Conservation (phyloP, 92 coral and sea anemone species). For the Bergia puertoricense region DNA sequence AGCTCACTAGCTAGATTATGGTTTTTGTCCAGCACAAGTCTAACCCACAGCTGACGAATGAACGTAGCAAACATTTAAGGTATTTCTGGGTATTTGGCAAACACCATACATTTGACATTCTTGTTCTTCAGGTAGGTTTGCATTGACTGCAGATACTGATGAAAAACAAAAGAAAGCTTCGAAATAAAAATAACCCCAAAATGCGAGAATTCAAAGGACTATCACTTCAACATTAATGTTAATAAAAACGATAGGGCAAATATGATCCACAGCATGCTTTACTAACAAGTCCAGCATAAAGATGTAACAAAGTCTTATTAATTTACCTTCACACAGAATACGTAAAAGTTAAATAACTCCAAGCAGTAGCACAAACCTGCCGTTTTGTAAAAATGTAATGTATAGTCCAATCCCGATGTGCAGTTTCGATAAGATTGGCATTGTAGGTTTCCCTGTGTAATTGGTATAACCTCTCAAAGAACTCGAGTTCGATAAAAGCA, state of each 20-base stretch:
- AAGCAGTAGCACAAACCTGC: not conserved
- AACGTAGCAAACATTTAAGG: not conserved
- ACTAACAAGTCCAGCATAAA: no score
- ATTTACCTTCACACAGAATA: no score
- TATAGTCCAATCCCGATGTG: constrained; percentile 11
- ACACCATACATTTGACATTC: not conserved
- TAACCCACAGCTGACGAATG: constrained; percentile 3
- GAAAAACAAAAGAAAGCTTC: not conserved
- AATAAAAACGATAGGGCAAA: no score
- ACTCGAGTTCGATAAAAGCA: not conserved
- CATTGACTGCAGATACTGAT: constrained; percentile 2
- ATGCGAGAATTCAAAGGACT: no score
- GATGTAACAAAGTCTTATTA: no score
- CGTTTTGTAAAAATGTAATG: constrained; percentile 4
- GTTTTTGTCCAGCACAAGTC: not conserved
- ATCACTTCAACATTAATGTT: no score
- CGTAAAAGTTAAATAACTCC: no score
- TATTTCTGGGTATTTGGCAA: not conserved
- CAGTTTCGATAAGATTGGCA: constrained; percentile 16
- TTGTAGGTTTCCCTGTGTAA: constrained; percentile 12
- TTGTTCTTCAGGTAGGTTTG: not conserved
- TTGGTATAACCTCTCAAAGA: constrained; percentile 14
- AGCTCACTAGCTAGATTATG: not conserved
- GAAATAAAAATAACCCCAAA: no score
- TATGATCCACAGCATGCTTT: no score